Evolutionary conservation across 2,797 vertebrate species (phyloP), one percentile per base, ranked within the genome.

Genomic region (Rhinella marina): DNA sequence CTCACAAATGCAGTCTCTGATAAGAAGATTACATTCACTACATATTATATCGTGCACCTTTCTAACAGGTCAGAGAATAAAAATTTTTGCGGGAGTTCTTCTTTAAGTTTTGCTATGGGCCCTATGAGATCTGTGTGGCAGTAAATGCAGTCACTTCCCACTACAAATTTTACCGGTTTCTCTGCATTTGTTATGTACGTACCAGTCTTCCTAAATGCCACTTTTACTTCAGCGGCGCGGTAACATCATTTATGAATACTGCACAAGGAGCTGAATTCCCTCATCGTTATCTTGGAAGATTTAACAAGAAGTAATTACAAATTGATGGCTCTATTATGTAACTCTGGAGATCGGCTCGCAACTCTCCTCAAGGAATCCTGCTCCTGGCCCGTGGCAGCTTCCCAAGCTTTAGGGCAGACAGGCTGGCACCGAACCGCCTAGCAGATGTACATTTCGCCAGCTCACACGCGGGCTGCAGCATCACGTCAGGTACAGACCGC

Each of bases 301-400:
- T 72, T 72, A 89, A 77, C 72, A 59, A 57, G 50, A 59, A 68
- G 80, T 73, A 78, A 89, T 89, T 86, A 86, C n/a, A 89, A 83
- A 77, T 68, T 75, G 68, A 86, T 88, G 70, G 57, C 84, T 81
- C 48, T n/a, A 72, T 88, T 88, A 85, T 88, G 77, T 86, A 89
- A 89, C 61, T 41, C 25, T 8, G 62, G 70, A 56, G 80, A 61
- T 78, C 61, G 12, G 62, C 32, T 52, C 72, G 52, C n/a, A 41
- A 54, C 48, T 86, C 86, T 86, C 72, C 59, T 88, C 16, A 62
- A 88, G 87, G 87, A 85, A 80, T 88, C 59, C 14, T 68, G 61
- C 72, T 54, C 16, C 73, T 86, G 88, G 61, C 62, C 85, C 64
- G 64, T 86, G 85, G 62, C 84, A 77, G 59, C 61, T 17, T 78